Percentiles rank a stretch among this genome's conserved stretches.
Evolutionary conservation across 2,113 vertebrate species (phyloP).

Genomic region (Pogonocichla stellata): DNA sequence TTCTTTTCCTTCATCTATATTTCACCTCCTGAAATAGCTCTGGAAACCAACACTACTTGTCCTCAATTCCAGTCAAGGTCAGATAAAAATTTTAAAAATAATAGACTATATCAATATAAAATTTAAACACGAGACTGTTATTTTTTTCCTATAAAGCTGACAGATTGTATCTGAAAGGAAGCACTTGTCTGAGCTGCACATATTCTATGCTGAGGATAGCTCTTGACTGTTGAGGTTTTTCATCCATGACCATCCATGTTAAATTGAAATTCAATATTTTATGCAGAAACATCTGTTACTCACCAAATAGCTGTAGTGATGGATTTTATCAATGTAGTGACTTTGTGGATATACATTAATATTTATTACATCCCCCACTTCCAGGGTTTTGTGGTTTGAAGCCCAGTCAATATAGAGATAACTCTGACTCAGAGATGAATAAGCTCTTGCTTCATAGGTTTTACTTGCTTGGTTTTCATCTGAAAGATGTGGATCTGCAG

Average conservation of each 20-base stretch:
- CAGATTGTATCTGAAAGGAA: background rate
- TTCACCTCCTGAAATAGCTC: background rate
- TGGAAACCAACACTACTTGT: background rate
- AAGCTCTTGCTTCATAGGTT: slow-evolving; percentile 74
- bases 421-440: slow-evolving; percentile 82
- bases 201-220: background rate
- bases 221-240: background rate
- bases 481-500: slow-evolving; percentile 71
- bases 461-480: slow-evolving; percentile 77
- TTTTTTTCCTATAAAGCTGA: background rate
- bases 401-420: slow-evolving; percentile 89
- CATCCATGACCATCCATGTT: background rate
- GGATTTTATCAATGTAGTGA: slow-evolving; percentile 75
- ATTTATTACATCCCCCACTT: slow-evolving; percentile 70
- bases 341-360: slow-evolving; percentile 78
- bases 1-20: background rate
- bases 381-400: slow-evolving; percentile 55
- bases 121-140: background rate
- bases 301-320: slow-evolving; percentile 88
- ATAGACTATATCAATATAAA: background rate
- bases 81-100: background rate
- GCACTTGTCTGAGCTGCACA: background rate
- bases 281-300: slow-evolving; percentile 2
- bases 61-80: background rate
- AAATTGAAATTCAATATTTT: background rate